Conservation (phyloP, 2,113 vertebrate genomes). For the Cebidichthys violaceus region DNA sequence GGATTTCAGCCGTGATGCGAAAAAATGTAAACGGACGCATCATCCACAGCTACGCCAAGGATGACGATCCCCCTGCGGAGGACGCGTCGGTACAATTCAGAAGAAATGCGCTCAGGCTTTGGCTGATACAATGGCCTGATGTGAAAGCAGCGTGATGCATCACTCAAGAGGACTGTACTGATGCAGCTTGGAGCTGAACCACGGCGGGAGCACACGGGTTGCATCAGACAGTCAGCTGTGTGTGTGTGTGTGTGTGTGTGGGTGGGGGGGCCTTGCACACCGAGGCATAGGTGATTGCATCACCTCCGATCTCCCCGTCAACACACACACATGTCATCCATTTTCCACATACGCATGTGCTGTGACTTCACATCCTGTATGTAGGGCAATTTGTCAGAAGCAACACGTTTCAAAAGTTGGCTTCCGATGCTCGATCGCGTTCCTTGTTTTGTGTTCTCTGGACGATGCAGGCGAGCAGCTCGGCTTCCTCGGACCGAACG, state of each 20-base stretch:
- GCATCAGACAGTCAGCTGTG: slow-evolving; percentile 53
- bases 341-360: background rate
- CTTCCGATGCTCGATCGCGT: background rate
- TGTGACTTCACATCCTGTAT: slow-evolving; percentile 2
- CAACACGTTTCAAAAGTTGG: background rate
- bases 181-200: slow-evolving; percentile 33
- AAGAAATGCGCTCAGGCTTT: slow-evolving; percentile 27
- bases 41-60: slow-evolving; percentile 19
- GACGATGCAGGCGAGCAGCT: background rate
- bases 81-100: slow-evolving; percentile 33
- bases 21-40: slow-evolving; percentile 40
- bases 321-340: background rate
- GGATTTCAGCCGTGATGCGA: slow-evolving; percentile 56
- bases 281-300: slow-evolving; percentile 64
- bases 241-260: no score
- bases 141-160: slow-evolving; percentile 42
- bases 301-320: slow-evolving; percentile 40
- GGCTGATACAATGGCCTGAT: slow-evolving; percentile 43
- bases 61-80: slow-evolving; percentile 40
- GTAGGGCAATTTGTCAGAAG: background rate
- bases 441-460: no score
- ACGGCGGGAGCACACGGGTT: slow-evolving; percentile 29
- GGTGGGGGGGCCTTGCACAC: slow-evolving; percentile 41
- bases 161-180: slow-evolving; percentile 48
- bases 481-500: slow-evolving; percentile 13